Conservation (phyloP, 2,888 invertebrate genomes). For the Chymomyza fuscimana region DNA sequence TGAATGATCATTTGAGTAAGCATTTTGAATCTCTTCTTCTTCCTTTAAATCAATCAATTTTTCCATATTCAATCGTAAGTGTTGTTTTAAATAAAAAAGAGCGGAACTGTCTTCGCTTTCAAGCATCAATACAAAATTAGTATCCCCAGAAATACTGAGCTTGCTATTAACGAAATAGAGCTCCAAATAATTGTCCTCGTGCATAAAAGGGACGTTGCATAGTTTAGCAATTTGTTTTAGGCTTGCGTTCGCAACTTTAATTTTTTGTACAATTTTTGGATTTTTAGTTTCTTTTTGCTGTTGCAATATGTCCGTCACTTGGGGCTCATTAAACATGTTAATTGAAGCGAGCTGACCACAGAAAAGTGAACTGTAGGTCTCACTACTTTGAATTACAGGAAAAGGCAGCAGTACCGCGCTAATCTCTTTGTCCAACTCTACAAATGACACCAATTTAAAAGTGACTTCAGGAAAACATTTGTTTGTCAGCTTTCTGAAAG, state of each 20-base stretch:
- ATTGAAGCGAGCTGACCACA: slow-evolving; percentile 21
- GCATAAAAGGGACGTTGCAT: slow-evolving; percentile 27
- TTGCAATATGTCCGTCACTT: not conserved
- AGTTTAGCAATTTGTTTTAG: slow-evolving; percentile 29
- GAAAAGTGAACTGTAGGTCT: slow-evolving; percentile 50
- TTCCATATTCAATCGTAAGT: slow-evolving; percentile 40
- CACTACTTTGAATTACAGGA: slow-evolving; percentile 17
- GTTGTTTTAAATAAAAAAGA: slow-evolving; percentile 60
- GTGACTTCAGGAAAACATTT: slow-evolving; percentile 55
- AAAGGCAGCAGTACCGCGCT: slow-evolving; percentile 50
- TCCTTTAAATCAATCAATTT: not conserved
- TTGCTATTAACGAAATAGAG: slow-evolving; percentile 47
- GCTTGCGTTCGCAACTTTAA: slow-evolving; percentile 18
- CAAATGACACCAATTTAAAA: slow-evolving; percentile 52
- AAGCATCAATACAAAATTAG: slow-evolving; percentile 18
- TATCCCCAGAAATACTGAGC: slow-evolving; percentile 19
- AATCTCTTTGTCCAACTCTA: slow-evolving; percentile 39
- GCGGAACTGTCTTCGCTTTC: slow-evolving; percentile 46
- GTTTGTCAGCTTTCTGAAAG: slow-evolving; percentile 37
- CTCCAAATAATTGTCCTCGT: slow-evolving; percentile 16
- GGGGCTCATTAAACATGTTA: slow-evolving; percentile 26
- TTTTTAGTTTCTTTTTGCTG: not conserved
- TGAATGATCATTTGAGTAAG: slow-evolving; percentile 34
- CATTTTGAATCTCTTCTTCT: slow-evolving; percentile 7
- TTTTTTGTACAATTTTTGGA: slow-evolving; percentile 26